phyloP scores from a whole-genome alignment of 2,888 invertebrate species.

The Hirudinaria manillensis region DNA sequence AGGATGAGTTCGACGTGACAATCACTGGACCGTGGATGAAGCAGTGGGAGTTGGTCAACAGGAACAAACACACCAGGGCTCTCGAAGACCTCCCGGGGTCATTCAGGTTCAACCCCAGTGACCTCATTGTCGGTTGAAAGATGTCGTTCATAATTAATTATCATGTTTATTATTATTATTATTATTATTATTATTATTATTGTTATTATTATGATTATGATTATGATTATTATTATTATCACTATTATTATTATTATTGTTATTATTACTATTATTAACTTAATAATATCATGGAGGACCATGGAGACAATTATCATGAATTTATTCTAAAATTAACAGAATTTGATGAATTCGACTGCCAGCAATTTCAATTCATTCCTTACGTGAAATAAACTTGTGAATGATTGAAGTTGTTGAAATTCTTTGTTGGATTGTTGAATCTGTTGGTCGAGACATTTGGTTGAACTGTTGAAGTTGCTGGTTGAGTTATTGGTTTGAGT shows the following conservation, averaged over 20 bases:
- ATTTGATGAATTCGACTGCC: too few relatives aligned
- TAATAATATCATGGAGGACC: conserved; percentile 20
- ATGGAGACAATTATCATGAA: background rate
- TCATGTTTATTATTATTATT: conserved; percentile 23
- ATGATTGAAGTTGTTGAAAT: too few relatives aligned
- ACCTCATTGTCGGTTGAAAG: background rate
- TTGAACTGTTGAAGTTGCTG: too few relatives aligned
- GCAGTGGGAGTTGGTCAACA: conserved; percentile 47
- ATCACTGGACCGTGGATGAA: conserved; percentile 50
- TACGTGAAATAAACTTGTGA: too few relatives aligned
- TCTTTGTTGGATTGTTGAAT: too few relatives aligned
- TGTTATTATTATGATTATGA: conserved; percentile 24
- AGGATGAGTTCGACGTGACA: conserved; percentile 44
- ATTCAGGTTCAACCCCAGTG: background rate
- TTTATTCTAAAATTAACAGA: too few relatives aligned
- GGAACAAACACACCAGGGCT: conserved; percentile 44
- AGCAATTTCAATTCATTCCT: too few relatives aligned
- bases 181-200: conserved; percentile 28
- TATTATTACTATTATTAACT: conserved; percentile 12
- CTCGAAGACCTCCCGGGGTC: conserved; percentile 10
- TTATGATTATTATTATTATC: conserved; percentile 24
- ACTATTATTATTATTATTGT: conserved; percentile 20
- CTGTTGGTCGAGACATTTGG: too few relatives aligned
- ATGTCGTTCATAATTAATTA: conserved; percentile 5
- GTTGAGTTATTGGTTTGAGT: too few relatives aligned